Conservation (phyloP, 2,113 vertebrate genomes). For the Seriola rivoliana region DNA sequence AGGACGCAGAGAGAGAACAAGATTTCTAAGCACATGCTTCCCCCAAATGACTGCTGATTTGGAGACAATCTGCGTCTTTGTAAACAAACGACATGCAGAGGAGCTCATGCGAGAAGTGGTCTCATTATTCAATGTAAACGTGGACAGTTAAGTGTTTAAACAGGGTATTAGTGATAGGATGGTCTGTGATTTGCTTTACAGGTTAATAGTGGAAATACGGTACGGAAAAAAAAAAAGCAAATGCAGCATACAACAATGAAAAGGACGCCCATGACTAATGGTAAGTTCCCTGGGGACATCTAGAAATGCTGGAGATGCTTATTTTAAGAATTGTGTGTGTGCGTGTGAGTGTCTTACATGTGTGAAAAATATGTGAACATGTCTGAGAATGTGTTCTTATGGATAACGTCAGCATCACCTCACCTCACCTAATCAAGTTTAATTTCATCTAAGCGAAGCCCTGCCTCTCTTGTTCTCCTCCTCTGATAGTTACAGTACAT, state of each 20-base stretch:
- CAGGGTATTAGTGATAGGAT: constrained; percentile 61
- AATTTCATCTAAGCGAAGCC: constrained; percentile 59
- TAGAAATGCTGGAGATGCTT: constrained; percentile 45
- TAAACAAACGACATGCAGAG: constrained; percentile 71
- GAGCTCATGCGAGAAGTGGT: constrained; percentile 69
- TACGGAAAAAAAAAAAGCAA: constrained; percentile 7
- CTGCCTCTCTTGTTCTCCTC: constrained; percentile 17
- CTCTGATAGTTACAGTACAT: constrained; percentile 30
- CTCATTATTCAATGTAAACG: constrained; percentile 78
- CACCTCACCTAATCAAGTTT: constrained; percentile 56
- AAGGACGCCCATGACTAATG: constrained; percentile 22
- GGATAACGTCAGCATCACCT: constrained; percentile 30
- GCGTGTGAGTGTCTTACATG: constrained; percentile 6
- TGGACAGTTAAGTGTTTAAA: constrained; percentile 72
- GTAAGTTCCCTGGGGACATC: constrained; percentile 12
- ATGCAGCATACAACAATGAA: constrained; percentile 24
- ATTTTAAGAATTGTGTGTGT: constrained; percentile 11
- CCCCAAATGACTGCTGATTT: constrained; percentile 57
- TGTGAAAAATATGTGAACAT: constrained; percentile 5
- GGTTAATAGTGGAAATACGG: constrained; percentile 42
- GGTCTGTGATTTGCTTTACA: constrained; percentile 42
- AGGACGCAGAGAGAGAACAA: constrained; percentile 43
- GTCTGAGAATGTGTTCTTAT: constrained; percentile 17
- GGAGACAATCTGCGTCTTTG: constrained; percentile 63
- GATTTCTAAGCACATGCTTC: constrained; percentile 57